A percentile compares a stretch with the other conserved stretches of the same genome.
phyloP scores from a whole-genome alignment of 2,113 vertebrate genomes.

The Nestor notabilis region DNA sequence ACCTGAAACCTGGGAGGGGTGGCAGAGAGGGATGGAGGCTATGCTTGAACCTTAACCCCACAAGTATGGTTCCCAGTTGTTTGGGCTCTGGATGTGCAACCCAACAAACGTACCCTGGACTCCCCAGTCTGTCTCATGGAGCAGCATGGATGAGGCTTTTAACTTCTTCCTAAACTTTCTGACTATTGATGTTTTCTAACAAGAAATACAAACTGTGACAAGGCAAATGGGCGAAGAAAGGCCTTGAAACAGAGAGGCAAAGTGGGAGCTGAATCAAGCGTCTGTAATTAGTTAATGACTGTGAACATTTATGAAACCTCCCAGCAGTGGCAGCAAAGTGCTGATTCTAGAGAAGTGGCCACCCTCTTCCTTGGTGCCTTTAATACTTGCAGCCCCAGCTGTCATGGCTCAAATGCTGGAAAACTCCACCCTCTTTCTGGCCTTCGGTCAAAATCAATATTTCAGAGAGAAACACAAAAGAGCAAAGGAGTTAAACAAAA shows the following conservation, averaged over 20 bases:
- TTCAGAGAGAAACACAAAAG: conserved; percentile 1
- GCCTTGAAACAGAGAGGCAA: neutral
- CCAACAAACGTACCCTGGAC: neutral
- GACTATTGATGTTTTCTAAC: neutral
- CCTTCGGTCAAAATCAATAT: conserved; percentile 36
- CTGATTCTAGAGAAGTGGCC: neutral
- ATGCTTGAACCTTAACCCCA: neutral
- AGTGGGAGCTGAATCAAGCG: neutral
- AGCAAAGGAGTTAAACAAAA: conserved; percentile 30
- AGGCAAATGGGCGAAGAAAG: neutral
- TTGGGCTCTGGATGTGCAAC: neutral
- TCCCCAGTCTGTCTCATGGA: neutral
- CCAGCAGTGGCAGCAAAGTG: neutral
- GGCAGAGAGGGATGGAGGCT: neutral
- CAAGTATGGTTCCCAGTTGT: neutral
- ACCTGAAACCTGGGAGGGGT: neutral
- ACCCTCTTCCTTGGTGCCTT: neutral
- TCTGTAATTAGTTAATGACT: conserved; percentile 40
- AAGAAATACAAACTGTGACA: neutral
- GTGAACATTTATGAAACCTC: neutral
- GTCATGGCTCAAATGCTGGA: neutral
- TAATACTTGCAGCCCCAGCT: neutral
- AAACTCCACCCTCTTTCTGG: conserved; percentile 15
- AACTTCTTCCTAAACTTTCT: neutral
- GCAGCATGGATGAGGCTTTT: accelerated